phyloP scores from a whole-genome alignment of 2,888 invertebrate species.

The Dryobotodes eremita region DNA sequence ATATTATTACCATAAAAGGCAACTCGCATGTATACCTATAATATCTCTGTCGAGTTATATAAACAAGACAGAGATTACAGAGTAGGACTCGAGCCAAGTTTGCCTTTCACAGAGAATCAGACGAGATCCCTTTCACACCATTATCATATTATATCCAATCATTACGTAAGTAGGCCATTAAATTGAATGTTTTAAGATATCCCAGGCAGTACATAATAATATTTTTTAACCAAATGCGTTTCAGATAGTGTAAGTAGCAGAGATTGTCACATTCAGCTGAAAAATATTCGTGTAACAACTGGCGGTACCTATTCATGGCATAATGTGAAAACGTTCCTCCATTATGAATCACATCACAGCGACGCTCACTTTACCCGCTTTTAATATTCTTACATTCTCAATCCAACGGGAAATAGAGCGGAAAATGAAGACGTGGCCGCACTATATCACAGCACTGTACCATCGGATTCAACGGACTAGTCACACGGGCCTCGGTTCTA shows the following conservation, averaged over 20 bases:
- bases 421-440: slow-evolving; percentile 71
- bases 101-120: slow-evolving; percentile 49
- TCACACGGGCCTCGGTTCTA: slow-evolving; percentile 69
- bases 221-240: slow-evolving; percentile 34
- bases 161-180: slow-evolving; percentile 64
- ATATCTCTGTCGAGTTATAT: slow-evolving; percentile 48
- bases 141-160: slow-evolving; percentile 46
- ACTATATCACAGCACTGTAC: slow-evolving; percentile 71
- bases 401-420: slow-evolving; percentile 72
- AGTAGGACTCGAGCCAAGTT: slow-evolving; percentile 50
- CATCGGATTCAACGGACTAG: slow-evolving; percentile 66
- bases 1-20: slow-evolving; percentile 59
- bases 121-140: slow-evolving; percentile 50
- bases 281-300: slow-evolving; percentile 47
- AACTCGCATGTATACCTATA: slow-evolving; percentile 47
- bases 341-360: slow-evolving; percentile 63
- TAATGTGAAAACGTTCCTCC: slow-evolving; percentile 53
- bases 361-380: slow-evolving; percentile 58
- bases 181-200: slow-evolving; percentile 28
- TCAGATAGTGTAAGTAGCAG: slow-evolving; percentile 18
- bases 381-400: slow-evolving; percentile 69
- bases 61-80: slow-evolving; percentile 42
- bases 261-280: slow-evolving; percentile 45
- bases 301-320: slow-evolving; percentile 41
- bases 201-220: slow-evolving; percentile 16